Conservation (phyloP, 2,888 invertebrate species). For the Odontothrips loti region DNA sequence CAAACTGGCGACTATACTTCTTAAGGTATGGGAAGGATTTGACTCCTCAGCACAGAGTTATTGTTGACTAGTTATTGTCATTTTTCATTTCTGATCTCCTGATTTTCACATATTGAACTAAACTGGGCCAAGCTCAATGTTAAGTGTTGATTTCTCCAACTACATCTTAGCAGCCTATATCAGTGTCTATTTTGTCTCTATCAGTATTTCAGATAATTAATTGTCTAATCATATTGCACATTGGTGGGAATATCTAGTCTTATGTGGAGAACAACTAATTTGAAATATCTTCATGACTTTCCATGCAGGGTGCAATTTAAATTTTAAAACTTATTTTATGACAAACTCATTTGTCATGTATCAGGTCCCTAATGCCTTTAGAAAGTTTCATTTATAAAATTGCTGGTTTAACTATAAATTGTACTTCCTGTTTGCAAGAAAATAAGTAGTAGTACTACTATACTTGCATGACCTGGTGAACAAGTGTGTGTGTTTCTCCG, state of each 20-base stretch:
- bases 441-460: background rate
- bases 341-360: background rate
- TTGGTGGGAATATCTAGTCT: background rate
- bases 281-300: background rate
- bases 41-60: too few relatives aligned
- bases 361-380: background rate
- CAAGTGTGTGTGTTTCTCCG: too few relatives aligned
- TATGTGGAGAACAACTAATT: background rate
- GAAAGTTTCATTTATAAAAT: background rate
- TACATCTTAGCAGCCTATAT: too few relatives aligned
- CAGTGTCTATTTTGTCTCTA: background rate
- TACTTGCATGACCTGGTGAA: too few relatives aligned
- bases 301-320: background rate
- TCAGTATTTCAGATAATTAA: background rate
- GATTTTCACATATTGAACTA: too few relatives aligned
- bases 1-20: too few relatives aligned
- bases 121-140: too few relatives aligned
- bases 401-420: background rate
- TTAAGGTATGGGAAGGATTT: too few relatives aligned
- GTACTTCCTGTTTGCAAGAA: background rate
- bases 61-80: too few relatives aligned
- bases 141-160: too few relatives aligned
- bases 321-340: background rate
- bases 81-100: too few relatives aligned
- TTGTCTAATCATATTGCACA: background rate